These are phyloP conservation scores for Lamellibrachia satsuma DNA, from an alignment of 2,888 invertebrate species.

Conservation along the genomic window DNA sequence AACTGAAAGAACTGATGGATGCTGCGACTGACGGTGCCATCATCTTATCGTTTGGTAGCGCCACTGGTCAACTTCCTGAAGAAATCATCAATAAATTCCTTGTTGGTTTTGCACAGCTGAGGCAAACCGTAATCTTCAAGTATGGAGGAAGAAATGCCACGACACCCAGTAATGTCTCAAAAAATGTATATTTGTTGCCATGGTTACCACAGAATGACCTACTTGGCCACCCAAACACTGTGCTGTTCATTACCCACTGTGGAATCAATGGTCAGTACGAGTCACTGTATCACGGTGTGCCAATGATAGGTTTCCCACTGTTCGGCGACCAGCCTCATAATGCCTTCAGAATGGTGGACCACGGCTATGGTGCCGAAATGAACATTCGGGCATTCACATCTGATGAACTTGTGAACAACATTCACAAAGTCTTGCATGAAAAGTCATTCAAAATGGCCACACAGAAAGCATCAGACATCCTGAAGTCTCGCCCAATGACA, in stretches of 20 bases:
- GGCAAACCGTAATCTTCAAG: conserved; percentile 32
- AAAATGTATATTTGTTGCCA: conserved; percentile 24
- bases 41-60: conserved; percentile 46
- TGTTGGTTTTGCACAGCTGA: conserved; percentile 37
- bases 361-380: conserved; percentile 42
- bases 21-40: conserved; percentile 42
- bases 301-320: conserved; percentile 32
- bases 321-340: conserved; percentile 29
- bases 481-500: conserved; percentile 33
- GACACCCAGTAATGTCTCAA: conserved; percentile 6
- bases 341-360: conserved; percentile 14
- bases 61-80: conserved; percentile 33
- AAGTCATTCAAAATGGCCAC: conserved; percentile 36
- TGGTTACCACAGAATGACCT: conserved; percentile 35
- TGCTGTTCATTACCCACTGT: conserved; percentile 33
- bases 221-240: conserved; percentile 31
- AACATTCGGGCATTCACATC: conserved; percentile 36
- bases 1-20: conserved; percentile 40
- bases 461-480: conserved; percentile 38
- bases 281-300: conserved; percentile 32
- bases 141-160: neutral
- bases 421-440: conserved; percentile 39
- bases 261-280: conserved; percentile 31
- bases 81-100: conserved; percentile 34
- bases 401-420: conserved; percentile 36